Base-by-base conservation (phyloP, 1,140 invertebrate genomes). In the Philotrypesis tridentata region DNA sequence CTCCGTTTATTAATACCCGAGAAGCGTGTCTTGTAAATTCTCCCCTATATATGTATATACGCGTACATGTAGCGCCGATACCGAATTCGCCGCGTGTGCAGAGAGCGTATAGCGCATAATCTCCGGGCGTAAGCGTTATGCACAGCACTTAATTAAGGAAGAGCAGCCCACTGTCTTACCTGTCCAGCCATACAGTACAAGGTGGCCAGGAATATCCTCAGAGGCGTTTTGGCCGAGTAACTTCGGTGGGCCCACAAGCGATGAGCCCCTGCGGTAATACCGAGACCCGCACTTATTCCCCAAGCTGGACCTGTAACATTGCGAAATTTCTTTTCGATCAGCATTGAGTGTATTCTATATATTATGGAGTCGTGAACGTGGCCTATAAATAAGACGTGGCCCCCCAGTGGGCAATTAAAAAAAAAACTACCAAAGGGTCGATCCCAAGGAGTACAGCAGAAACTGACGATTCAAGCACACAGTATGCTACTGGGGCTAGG, bases 261-360 rank as follows among this genome's bases (percentile, higher is more conserved):
- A 91, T 98, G 97, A 23, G 95, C 95, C 43, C 97, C 97, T 9
- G 95, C 96, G 11, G 97, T 98, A 65, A 98, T 93, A 63, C 95
- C 95, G 21, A 95, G 84, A 7, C 93, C 95, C 27, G 90, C 29
- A 4, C 63, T 37, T 14, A 85, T 14, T 27, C 86, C 86, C 73
- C 86, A 88, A 12, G 67, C 9, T 4, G 84, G 37, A 79, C 40
- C 89, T 89, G 40, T 83, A 80, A 72, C 63, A 37, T n/a, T n/a
- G 11, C 68, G 14, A 80, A 25, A 75, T 17, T 63, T 79, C 60
- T 25, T 4, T 48, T 17, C 43, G 5, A 21, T 48, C 43, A 48
- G 1, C 17, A 21, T 17, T 17, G 14, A 48, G 40, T 14, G 7
- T 43, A 7, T 12, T 43, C 40, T 43, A 14, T 14, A 43, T 48